Base-by-base conservation (phyloP, 1,140 invertebrate species). In the Lethrus apterus region DNA sequence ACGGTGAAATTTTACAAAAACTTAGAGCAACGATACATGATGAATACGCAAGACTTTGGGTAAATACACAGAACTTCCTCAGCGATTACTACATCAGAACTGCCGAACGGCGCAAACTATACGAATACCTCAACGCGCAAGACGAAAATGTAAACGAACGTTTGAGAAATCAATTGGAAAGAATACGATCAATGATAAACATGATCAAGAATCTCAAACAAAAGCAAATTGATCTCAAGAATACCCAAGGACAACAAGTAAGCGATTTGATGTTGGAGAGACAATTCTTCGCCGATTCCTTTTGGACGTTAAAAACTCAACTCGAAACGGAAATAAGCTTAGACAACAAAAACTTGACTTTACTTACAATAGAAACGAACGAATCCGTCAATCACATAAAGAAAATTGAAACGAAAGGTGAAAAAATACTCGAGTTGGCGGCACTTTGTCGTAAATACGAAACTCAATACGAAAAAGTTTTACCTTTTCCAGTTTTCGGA, bases 371-470 rank as follows among this genome's bases (percentile, higher is more conserved):
- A 0, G 47, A 50, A 23, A 53, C 56, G 29, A 50, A 52, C n/a
- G 46, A 54, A 0, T 41, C 50, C 3, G 46, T 52, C 3, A 30
- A 51, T 2, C 45, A 53, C 40, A 48, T 68, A 3, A 54, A 64
- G 23, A 50, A 47, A 18, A 52, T 63, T 3, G 46, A 56, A 14
- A 64, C 59, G 44, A 75, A 75, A 54, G 72, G 70, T 2, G 70
- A 76, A 45, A 72, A 69, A 26, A 66, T 78, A 32, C 47, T 75
- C 2, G 67, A 72, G 18, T 52, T 77, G 19, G 68, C 70, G 2
- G 64, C 64, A 0, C 61, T 77, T n/a, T 78, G 76, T 48, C 55
- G 72, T 29, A 76, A 74, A 65, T 72, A 71, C 56, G 76, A 78
- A 63, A 76, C 75, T 0, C 62, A 69, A 50, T 61, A 69, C 1